These are phyloP conservation scores for Hirtodrosophila confusa DNA, from an alignment of 2,888 invertebrate genomes.

Conservation along the genomic window DNA sequence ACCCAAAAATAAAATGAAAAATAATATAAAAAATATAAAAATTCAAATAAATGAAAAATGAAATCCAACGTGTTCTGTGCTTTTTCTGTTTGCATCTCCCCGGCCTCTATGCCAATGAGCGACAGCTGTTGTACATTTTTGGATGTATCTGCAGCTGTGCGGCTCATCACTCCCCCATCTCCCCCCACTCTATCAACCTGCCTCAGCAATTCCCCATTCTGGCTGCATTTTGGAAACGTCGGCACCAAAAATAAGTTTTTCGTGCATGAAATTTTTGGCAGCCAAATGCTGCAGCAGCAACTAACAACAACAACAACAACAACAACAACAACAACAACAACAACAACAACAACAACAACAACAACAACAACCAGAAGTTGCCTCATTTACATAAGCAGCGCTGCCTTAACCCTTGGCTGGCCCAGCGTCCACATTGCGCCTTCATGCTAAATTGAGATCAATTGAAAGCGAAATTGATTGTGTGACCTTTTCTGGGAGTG, in stretches of 20 bases:
- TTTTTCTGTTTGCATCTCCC: constrained; percentile 18
- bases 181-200: neutral
- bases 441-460: constrained; percentile 69
- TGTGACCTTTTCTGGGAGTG: constrained; percentile 61
- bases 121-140: constrained; percentile 67
- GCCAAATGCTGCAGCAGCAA: constrained; percentile 29
- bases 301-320: constrained; percentile 16
- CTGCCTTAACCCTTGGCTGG: constrained; percentile 61
- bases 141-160: constrained; percentile 69
- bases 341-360: constrained; percentile 13
- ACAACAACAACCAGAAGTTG: constrained; percentile 13
- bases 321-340: constrained; percentile 7
- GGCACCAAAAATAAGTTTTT: constrained; percentile 70
- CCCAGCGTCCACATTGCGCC: constrained; percentile 17
- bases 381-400: constrained; percentile 63
- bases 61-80: constrained; percentile 23
- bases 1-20: too few relatives aligned
- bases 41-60: constrained; percentile 11
- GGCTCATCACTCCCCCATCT: constrained; percentile 8
- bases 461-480: constrained; percentile 77
- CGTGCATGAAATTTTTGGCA: constrained; percentile 54
- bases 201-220: constrained; percentile 13
- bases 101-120: constrained; percentile 32
- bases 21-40: neutral
- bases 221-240: constrained; percentile 65